Evolutionary conservation across 2,797 vertebrate species (phyloP).

Genomic region (Toxotes lorentzi): DNA sequence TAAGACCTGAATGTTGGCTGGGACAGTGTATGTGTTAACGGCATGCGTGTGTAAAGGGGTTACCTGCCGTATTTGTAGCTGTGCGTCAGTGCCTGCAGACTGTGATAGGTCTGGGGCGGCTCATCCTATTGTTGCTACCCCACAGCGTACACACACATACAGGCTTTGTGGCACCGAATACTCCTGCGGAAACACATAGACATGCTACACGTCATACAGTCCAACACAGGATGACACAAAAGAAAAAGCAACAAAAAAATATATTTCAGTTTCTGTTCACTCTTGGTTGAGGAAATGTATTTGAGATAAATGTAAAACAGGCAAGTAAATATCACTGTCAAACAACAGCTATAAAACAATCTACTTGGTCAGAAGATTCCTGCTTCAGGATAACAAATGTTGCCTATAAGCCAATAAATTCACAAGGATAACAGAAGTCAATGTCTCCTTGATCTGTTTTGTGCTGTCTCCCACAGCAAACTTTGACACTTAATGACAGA

Average conservation of each 20-base stretch:
- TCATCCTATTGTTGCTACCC: constrained; percentile 77
- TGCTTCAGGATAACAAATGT: neutral
- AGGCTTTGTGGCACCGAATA: constrained; percentile 52
- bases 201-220: constrained; percentile 19
- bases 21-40: constrained; percentile 9
- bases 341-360: neutral
- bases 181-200: constrained; percentile 73
- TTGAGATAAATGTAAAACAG: neutral
- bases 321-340: neutral
- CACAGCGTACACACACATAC: constrained; percentile 34
- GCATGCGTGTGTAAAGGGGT: constrained; percentile 27
- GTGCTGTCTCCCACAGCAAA: constrained; percentile 6
- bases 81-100: constrained; percentile 77
- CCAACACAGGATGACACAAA: constrained; percentile 13
- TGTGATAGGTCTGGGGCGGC: constrained; percentile 61
- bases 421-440: constrained; percentile 10
- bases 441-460: neutral
- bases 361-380: neutral
- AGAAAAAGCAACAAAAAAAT: constrained; percentile 9
- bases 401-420: neutral
- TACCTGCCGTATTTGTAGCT: constrained; percentile 82
- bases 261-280: neutral
- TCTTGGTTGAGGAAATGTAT: neutral
- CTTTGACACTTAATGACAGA: constrained; percentile 20
- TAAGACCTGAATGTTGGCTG: neutral